These are phyloP conservation scores for Homarus gammarus DNA, from an alignment of 2,888 invertebrate genomes.

Conservation along the genomic window DNA sequence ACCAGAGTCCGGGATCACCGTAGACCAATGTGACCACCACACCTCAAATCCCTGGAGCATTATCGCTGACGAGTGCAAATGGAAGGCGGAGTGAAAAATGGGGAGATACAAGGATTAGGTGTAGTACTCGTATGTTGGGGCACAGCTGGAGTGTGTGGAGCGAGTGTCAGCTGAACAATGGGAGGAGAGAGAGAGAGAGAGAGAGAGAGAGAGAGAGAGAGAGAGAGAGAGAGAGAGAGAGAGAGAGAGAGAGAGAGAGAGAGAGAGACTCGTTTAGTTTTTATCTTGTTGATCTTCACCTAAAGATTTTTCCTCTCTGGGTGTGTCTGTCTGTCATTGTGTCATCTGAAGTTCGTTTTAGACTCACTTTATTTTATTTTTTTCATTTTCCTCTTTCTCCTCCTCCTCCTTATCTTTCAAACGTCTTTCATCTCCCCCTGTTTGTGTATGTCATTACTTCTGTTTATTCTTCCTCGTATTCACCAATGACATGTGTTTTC, in stretches of 20 bases:
- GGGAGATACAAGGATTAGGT: no score
- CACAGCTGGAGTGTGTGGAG: no score
- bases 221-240: no score
- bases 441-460: neutral
- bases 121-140: no score
- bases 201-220: neutral
- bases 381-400: neutral
- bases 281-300: neutral
- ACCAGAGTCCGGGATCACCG: no score
- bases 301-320: neutral
- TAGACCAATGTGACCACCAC: no score
- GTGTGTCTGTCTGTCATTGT: neutral
- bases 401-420: slow-evolving; percentile 3
- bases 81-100: neutral
- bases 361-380: no score
- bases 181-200: no score
- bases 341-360: neutral
- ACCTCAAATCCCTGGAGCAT: no score
- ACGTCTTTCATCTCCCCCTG: neutral
- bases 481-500: neutral
- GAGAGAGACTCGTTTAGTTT: neutral
- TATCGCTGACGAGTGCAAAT: no score
- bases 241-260: no score
- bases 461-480: neutral
- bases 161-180: neutral